Base-by-base conservation (phyloP, 2,888 invertebrate species). In the Selenia dentaria region DNA sequence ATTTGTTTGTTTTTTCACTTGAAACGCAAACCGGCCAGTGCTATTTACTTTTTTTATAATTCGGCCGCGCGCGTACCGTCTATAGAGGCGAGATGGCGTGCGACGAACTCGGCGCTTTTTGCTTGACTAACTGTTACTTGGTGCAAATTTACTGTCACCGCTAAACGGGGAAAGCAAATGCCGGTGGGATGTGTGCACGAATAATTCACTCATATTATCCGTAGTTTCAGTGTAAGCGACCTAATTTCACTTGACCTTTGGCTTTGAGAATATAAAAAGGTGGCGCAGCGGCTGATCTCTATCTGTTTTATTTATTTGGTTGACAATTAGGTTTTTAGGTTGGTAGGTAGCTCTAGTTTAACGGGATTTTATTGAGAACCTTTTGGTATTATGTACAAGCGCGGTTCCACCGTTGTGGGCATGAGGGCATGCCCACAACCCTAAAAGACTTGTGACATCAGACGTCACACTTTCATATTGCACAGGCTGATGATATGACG, bases 121-220 rank as follows among this genome's bases (percentile, higher is more conserved):
- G 52, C 41, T 11, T 20, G 13, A 44, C 50, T 50, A 33, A 57
- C 54, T 51, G 58, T 53, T 57, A 58, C 29, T 32, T 11, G 22
- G 24, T 14, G 35, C 42, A 10, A 31, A 29, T 42, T 29, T 41
- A 29, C 49, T 59, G 61, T 61, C 59, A 40, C 45, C 44, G 54
- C 53, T 52, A 53, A 54, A 41, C 39, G 54, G 63, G 56, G 61
- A 62, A 62, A 61, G 64, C 55, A 40, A 34, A 26, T 9, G 58
- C 9, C 40, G 29, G 20, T 27, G 25, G 25, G 18, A 57, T 43
- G 53, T 59, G 45, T 60, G 48, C 56, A 46, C 51, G 61, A 61
- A 58, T 57, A 59, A 64, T 64, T 63, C 51, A 48, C 58, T 51
- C 57, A 59, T 48, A 59, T 62, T 62, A 47, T 24, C 29, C 31